A percentile compares a stretch with the other conserved stretches of the same genome.
Conservation (phyloP, 2,797 vertebrate species). For the Muscicapa comitata region DNA sequence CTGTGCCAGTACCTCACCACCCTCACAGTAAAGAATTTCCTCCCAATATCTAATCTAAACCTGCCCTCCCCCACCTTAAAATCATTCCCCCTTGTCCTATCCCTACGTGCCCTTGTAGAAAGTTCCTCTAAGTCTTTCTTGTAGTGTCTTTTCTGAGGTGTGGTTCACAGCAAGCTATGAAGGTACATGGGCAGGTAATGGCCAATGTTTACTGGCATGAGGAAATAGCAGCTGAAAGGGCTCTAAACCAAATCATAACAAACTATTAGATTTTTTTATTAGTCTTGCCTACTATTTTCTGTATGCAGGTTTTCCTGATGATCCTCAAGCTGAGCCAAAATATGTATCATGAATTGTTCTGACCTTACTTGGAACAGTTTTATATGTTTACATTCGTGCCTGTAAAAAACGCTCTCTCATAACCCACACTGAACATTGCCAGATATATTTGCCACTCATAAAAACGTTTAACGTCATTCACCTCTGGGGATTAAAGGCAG, state of each 20-base stretch:
- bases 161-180: neutral
- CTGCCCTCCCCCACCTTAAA: neutral
- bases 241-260: neutral
- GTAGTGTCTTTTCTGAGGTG: neutral
- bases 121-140: neutral
- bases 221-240: neutral
- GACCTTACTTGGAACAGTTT: neutral
- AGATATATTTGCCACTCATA: neutral
- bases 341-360: neutral
- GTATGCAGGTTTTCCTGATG: neutral
- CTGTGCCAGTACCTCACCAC: neutral
- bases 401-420: neutral
- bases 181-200: neutral
- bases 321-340: conserved; percentile 5
- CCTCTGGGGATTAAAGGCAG: neutral
- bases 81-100: neutral
- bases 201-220: neutral
- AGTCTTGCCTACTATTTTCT: neutral
- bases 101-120: neutral
- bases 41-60: neutral
- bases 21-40: neutral
- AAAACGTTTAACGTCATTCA: neutral
- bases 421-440: neutral
- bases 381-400: neutral
- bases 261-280: conserved; percentile 12